A percentile compares a stretch with the other conserved stretches of the same genome.
Evolutionary conservation across 2,888 invertebrate genomes (phyloP).

Genomic region (Smittia aterrima): DNA sequence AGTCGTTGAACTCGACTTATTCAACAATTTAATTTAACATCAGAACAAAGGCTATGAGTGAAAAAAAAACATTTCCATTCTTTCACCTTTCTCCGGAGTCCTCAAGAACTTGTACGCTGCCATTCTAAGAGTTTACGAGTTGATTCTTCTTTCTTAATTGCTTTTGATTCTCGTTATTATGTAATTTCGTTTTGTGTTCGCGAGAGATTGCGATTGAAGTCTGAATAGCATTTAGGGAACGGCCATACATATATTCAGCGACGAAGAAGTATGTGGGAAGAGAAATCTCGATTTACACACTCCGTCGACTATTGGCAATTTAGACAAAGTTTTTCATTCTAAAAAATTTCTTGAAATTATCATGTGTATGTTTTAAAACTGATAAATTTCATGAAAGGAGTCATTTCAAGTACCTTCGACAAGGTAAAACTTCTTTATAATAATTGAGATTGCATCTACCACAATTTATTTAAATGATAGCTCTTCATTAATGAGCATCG

Average conservation of each 20-base stretch:
- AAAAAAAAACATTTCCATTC: not conserved
- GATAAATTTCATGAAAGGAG: too few relatives aligned
- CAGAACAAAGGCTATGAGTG: too few relatives aligned
- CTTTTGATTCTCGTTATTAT: conserved; percentile 3
- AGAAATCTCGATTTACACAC: not conserved
- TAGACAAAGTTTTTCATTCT: too few relatives aligned
- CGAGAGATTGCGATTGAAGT: not conserved
- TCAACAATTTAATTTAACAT: too few relatives aligned
- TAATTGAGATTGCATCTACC: too few relatives aligned
- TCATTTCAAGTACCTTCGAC: too few relatives aligned
- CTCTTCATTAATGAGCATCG: too few relatives aligned
- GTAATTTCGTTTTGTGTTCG: not conserved
- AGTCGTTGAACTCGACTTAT: not conserved
- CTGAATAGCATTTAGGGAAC: conserved; percentile 3
- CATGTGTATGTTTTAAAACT: too few relatives aligned
- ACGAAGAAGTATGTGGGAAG: not conserved
- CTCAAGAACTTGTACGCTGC: not conserved
- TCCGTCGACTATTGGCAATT: not conserved
- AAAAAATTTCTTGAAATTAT: too few relatives aligned
- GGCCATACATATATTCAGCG: not conserved
- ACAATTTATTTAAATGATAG: too few relatives aligned
- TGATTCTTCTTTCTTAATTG: conserved; percentile 19
- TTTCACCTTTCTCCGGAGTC: too few relatives aligned
- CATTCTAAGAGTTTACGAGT: conserved; percentile 27
- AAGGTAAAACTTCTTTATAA: too few relatives aligned